These are phyloP conservation scores for Vipera ursinii DNA, from an alignment of 2,797 vertebrate genomes.

Conservation along the genomic window DNA sequence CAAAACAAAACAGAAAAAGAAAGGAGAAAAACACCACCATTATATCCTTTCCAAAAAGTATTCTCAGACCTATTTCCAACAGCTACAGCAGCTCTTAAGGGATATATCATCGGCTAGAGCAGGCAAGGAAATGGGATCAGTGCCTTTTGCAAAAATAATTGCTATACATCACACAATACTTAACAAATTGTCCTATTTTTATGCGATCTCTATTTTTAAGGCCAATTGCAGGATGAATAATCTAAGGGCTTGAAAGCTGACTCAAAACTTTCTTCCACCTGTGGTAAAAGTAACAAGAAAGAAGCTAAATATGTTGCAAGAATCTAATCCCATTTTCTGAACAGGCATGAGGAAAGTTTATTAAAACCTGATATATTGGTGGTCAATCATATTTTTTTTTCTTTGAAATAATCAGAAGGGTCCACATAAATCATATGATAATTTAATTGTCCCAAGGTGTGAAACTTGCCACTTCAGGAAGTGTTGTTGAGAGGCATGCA, in stretches of 20 bases:
- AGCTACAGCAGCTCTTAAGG: conserved; percentile 10
- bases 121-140: not conserved
- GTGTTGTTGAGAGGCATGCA: conserved; percentile 1
- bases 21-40: not conserved
- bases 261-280: not conserved
- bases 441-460: conserved; percentile 18
- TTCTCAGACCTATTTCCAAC: conserved; percentile 16
- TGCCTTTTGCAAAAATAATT: not conserved
- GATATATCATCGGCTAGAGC: not conserved
- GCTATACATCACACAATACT: not conserved
- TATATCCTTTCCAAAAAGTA: not conserved
- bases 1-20: conserved; percentile 38
- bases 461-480: conserved; percentile 15
- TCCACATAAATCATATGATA: conserved; percentile 25
- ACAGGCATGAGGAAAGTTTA: not conserved
- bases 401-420: not conserved
- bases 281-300: not conserved
- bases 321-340: not conserved
- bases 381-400: not conserved
- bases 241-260: not conserved
- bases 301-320: not conserved
- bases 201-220: not conserved
- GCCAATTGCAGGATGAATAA: not conserved
- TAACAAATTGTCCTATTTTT: not conserved
- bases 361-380: not conserved